These are phyloP conservation scores for Ceratosolen fusciceps DNA, from an alignment of 1,140 invertebrate genomes.

Conservation along the genomic window DNA sequence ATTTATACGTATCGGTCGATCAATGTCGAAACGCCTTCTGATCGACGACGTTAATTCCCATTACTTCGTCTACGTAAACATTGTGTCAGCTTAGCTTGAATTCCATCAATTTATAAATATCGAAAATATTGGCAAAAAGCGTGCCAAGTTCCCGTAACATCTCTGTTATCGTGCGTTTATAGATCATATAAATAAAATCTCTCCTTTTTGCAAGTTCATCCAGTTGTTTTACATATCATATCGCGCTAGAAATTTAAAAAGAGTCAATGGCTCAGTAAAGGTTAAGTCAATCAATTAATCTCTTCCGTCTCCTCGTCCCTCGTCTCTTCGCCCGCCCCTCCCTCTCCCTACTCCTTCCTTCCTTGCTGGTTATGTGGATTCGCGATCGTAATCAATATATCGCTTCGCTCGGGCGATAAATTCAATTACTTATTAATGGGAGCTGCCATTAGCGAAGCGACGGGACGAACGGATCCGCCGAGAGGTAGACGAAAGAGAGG, in stretches of 20 bases:
- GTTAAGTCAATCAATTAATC: slow-evolving; percentile 43
- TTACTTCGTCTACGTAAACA: no score
- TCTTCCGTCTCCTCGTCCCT: not conserved
- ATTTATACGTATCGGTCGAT: no score
- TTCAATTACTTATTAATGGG: slow-evolving; percentile 62
- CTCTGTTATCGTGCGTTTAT: not conserved
- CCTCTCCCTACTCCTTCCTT: slow-evolving; percentile 9
- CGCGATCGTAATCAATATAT: slow-evolving; percentile 42
- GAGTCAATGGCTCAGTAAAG: slow-evolving; percentile 27
- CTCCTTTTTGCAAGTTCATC: not conserved
- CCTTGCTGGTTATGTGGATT: no score
- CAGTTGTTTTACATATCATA: not conserved
- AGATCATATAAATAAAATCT: not conserved
- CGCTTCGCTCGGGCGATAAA: slow-evolving; percentile 50
- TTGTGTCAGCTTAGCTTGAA: no score
- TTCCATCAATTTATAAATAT: no score
- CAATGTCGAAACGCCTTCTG: no score
- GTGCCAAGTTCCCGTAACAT: not conserved
- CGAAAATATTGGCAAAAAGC: no score
- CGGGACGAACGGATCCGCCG: not conserved
- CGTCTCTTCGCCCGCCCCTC: not conserved
- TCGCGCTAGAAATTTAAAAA: slow-evolving; percentile 29
- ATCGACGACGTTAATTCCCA: no score
- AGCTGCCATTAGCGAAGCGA: slow-evolving; percentile 43
- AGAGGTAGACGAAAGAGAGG: slow-evolving; percentile 11